Evolutionary conservation across 2,888 invertebrate genomes (phyloP), one percentile per base, ranked within the genome.

Genomic region (Drosophila algonquin): DNA sequence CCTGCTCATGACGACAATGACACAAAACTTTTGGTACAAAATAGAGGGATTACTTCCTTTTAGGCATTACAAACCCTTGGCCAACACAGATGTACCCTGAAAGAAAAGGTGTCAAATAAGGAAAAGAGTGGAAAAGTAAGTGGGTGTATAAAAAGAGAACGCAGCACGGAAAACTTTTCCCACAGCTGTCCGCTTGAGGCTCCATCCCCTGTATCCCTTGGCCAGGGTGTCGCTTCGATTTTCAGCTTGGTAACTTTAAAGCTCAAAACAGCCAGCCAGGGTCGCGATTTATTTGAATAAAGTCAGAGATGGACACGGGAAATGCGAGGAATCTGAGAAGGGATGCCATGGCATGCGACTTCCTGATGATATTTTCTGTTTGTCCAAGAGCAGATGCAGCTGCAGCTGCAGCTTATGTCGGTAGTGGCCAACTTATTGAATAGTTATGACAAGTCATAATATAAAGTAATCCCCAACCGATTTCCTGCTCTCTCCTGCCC

Each of bases 231-330:
- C 55, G 63, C 61, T 65, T 72, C 69, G 62, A 79, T 81, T 84
- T 75, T 58, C 40, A 77, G 63, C 62, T 57, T 53, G 58, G 50
- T 55, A 84, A 81, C 65, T 78, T 81, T 65, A 71, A 63, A 58
- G 73, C 62, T 70, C 65, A 75, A 75, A 73, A 70, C 70, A 76
- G 70, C 72, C 67, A 61, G 63, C 72, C 67, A 61, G 63, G 67
- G 68, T 62, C 73, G 52, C 63, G 76, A 72, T 72, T 78, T 77
- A 86, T 87, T 88, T 83, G 86, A 83, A 87, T 86, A 84, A 81
- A 82, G 73, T 62, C 76, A 73, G 67, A 59, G 60, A 32, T 45
- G 53, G 44, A 63, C 21, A 24, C 50, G 60, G 55, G 1, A 62
- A 72, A 64, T 30, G 44, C 10, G 44, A 4, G 9, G 30, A 50